Evolutionary conservation across 2,888 invertebrate genomes (phyloP), one percentile per base, ranked within the genome.

Genomic region (Cryptophagus acutangulus): DNA sequence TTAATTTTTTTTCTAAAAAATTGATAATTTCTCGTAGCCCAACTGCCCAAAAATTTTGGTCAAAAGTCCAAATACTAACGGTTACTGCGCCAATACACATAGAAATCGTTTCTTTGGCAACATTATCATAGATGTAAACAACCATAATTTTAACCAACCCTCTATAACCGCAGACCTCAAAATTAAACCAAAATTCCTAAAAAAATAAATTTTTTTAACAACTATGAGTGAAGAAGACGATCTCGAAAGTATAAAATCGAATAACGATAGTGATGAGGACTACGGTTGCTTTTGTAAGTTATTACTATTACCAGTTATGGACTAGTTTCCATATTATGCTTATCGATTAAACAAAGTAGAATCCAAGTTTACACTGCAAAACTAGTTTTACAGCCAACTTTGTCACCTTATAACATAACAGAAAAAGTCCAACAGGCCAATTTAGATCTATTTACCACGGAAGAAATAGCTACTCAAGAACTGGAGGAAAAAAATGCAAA

Each of bases 381-480:
- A 29, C 5, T 47, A 71, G 71, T 71, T 62, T 55, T 72, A 16
- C 68, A 69, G 54, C 71, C 71, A 30, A 71, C 73, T 18, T 69
- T 73, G 14, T 72, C 73, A 43, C 75, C 74, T 33, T 76, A 76
- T 57, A 74, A 75, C 54, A 73, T 76, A 42, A 66, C 70, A 43
- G 73, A 75, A 52, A 75, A 73, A 63, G 69, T 76, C 10, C 71
- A 71, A 55, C 69, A 72, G 54, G 76, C 76, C 26, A 76, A 76
- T 55, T 66, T 70, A 44, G 71, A 69, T 52, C 58, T 76, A 9
- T 72, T 73, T 46, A 67, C 65, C 34, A 56, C 58, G 36, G 55
- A 51, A 34, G 41, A 45, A 15, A 36, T 34, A 20, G 29, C n/a
- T 13, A 39, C 20, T 40, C n/a, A n/a, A n/a, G n/a, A n/a, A n/a